Evolutionary conservation across 2,888 invertebrate genomes (phyloP), one percentile per base, ranked within the genome.

Genomic region (Blastobasis adustella): DNA sequence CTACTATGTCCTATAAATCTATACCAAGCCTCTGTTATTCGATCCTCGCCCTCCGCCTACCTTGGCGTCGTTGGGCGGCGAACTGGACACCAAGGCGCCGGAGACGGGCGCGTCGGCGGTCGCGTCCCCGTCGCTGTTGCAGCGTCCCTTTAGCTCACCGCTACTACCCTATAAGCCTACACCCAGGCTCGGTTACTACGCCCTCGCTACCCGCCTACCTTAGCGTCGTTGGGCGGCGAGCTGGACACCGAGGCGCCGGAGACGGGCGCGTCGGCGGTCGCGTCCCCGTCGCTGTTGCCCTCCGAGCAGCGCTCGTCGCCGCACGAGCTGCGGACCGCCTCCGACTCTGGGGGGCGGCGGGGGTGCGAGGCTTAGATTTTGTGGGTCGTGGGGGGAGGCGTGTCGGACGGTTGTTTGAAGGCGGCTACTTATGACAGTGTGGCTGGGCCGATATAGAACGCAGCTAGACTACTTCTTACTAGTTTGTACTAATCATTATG

Each of bases 211-310:
- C 45, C 46, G 10, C 51, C 41, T 60, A 90, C 87, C 81, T 90
- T 90, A 49, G 63, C 68, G 57, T 91, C 91, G 67, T 90, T 91
- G 49, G 87, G 86, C 49, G 90, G 88, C 23, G 90, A 90, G 71
- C 90, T 88, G 57, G 90, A 87, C 3, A 89, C 84, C 4, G 88
- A 82, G 0, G 83, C 90, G 40, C 83, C 90, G 49, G 85, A 86
- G 49, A 81, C 85, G 10, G 80, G 80, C 50, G 88, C 86, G 56
- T 83, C 89, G 4, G 76, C 79, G 7, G 86, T 82, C 5, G 75
- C 67, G 59, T 89, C 86, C 0, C 78, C 84, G 48, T 88, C 88
- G 36, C 86, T 86, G 58, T 86, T 86, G n/a, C 85, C 86, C 46
- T 88, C 87, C 48, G 86, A 86, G 49, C 78, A 84, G 37, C 85